Evolutionary conservation across 2,888 invertebrate species (phyloP).

Genomic region (Bellardia pandia): DNA sequence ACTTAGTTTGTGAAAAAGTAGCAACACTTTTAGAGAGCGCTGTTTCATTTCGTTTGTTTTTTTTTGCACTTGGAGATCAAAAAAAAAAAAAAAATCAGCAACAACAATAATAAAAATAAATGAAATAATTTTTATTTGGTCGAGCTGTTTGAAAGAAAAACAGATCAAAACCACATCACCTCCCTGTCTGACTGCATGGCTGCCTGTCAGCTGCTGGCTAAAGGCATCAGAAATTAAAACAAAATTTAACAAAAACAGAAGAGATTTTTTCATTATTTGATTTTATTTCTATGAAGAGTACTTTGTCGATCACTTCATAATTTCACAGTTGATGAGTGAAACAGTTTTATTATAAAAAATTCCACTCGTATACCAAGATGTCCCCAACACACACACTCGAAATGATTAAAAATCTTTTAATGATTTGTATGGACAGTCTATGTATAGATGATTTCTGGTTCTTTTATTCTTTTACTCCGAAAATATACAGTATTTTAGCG

Average conservation of each 20-base stretch:
- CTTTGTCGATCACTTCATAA: slow-evolving; percentile 52
- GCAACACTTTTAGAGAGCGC: slow-evolving; percentile 70
- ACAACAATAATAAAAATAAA: slow-evolving; percentile 26
- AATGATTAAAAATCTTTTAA: slow-evolving; percentile 53
- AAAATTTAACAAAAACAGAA: slow-evolving; percentile 42
- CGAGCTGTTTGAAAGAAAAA: slow-evolving; percentile 43
- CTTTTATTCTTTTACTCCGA: background rate
- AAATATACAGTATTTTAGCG: background rate
- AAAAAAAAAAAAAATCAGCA: background rate
- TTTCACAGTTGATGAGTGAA: slow-evolving; percentile 49
- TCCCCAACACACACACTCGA: slow-evolving; percentile 13
- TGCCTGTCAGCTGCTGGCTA: slow-evolving; percentile 1
- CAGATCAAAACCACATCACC: slow-evolving; percentile 40
- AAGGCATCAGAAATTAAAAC: slow-evolving; percentile 11
- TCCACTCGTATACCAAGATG: slow-evolving; percentile 32
- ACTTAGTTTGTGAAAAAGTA: slow-evolving; percentile 65
- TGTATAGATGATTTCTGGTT: slow-evolving; percentile 8
- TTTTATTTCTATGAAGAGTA: slow-evolving; percentile 54
- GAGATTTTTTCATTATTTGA: slow-evolving; percentile 51
- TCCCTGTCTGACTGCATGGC: slow-evolving; percentile 23
- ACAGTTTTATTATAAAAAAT: slow-evolving; percentile 1
- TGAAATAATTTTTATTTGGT: slow-evolving; percentile 43
- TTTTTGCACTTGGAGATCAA: slow-evolving; percentile 50
- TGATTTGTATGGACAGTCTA: slow-evolving; percentile 44
- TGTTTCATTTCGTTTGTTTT: slow-evolving; percentile 27